Conservation (phyloP, 1,140 invertebrate genomes). For the Antheraea mylitta region DNA sequence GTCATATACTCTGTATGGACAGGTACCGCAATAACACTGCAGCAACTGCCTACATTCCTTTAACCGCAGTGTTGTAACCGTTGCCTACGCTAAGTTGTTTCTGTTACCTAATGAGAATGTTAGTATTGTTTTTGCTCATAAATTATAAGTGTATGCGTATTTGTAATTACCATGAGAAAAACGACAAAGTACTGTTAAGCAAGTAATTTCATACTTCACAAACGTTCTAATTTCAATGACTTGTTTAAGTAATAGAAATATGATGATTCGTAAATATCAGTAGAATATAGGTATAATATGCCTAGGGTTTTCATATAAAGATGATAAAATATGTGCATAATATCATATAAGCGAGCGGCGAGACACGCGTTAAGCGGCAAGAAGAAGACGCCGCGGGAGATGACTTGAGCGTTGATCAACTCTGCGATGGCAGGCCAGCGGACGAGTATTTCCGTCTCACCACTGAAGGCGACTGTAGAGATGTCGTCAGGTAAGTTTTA, state of each 20-base stretch:
- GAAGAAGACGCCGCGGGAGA: conserved; percentile 82
- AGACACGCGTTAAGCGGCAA: conserved; percentile 79
- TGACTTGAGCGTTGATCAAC: conserved; percentile 88
- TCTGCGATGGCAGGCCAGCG: conserved; percentile 90
- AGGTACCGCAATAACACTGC: conserved; percentile 47
- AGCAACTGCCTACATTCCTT: conserved; percentile 61
- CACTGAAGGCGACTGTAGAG: conserved; percentile 92
- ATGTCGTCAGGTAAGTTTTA: conserved; percentile 90
- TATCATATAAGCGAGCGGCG: conserved; percentile 54
- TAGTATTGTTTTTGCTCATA: conserved; percentile 19
- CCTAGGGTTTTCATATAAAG: background rate
- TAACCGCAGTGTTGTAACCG: conserved; percentile 62
- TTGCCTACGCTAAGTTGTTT: conserved; percentile 53
- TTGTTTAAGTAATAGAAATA: background rate
- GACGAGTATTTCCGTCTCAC: conserved; percentile 94
- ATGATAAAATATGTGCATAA: background rate
- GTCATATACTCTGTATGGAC: conserved; percentile 18
- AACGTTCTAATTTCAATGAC: conserved; percentile 10
- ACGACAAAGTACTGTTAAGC: background rate
- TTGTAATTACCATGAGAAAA: background rate
- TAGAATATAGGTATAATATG: background rate
- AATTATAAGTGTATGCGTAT: conserved; percentile 7
- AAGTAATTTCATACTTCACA: conserved; percentile 5
- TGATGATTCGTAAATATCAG: background rate
- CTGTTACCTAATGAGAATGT: conserved; percentile 66